Evolutionary conservation across 2,797 vertebrate genomes (phyloP).

Genomic region (Coilia nasus): DNA sequence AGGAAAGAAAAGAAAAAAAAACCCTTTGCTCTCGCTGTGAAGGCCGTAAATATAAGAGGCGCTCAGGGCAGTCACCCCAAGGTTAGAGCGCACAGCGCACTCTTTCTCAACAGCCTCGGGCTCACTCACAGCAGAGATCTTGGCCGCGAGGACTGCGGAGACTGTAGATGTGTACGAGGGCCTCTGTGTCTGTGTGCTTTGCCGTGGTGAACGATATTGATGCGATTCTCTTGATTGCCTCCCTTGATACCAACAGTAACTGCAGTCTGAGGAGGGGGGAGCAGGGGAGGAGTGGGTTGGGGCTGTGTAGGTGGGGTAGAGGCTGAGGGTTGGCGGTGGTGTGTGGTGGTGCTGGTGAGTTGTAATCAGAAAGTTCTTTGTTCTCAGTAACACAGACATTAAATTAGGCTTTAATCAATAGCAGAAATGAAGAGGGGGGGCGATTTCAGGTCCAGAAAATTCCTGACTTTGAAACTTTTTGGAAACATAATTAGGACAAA

Average conservation of each 20-base stretch:
- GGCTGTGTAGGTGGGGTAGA: background rate
- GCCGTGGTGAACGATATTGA: conserved; percentile 66
- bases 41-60: conserved; percentile 2
- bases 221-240: conserved; percentile 66
- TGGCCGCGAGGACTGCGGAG: background rate
- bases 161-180: background rate
- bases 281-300: background rate
- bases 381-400: conserved; percentile 60
- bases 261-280: conserved; percentile 62
- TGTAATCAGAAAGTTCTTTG: conserved; percentile 70
- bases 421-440: conserved; percentile 65
- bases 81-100: conserved; percentile 13
- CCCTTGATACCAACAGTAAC: conserved; percentile 69
- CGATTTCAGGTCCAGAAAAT: conserved; percentile 52
- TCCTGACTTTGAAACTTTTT: conserved; percentile 75
- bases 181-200: conserved; percentile 42
- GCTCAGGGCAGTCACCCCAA: conserved; percentile 14
- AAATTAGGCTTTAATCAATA: conserved; percentile 72
- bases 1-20: background rate
- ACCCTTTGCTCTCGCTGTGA: background rate
- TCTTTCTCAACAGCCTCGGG: conserved; percentile 6
- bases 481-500: conserved; percentile 22
- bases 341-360: conserved; percentile 61
- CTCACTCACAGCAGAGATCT: conserved; percentile 14
- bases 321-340: background rate